Conservation (phyloP, 2,113 vertebrate genomes). For the Lampris megalopsis region DNA sequence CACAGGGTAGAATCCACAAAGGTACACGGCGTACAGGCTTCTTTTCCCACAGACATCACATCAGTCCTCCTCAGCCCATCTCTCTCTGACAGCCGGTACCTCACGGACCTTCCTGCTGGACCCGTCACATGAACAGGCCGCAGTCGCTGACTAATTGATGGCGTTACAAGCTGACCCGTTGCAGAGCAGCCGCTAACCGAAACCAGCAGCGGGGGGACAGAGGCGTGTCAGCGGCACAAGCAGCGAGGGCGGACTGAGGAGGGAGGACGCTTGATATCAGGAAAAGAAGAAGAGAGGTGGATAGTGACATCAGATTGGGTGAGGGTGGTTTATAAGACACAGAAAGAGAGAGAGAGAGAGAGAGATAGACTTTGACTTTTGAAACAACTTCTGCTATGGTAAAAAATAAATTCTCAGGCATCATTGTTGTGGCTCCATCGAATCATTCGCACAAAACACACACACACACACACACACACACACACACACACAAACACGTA, state of each 20-base stretch:
- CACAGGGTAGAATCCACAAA: conserved; percentile 59
- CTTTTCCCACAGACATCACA: conserved; percentile 67
- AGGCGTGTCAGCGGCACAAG: conserved; percentile 43
- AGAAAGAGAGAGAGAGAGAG: no score
- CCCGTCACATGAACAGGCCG: conserved; percentile 72
- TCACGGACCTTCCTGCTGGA: conserved; percentile 63
- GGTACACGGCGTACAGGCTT: conserved; percentile 42
- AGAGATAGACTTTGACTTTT: no score
- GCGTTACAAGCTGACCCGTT: conserved; percentile 72
- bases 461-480: no score
- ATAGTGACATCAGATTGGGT: no score
- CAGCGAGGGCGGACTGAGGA: neutral
- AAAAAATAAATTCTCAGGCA: no score
- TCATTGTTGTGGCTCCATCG: no score
- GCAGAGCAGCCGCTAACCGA: conserved; percentile 73
- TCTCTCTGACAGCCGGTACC: conserved; percentile 76
- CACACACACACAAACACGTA: no score
- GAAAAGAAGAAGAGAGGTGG: no score
- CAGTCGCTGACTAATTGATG: conserved; percentile 82
- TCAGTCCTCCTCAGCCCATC: conserved; percentile 66
- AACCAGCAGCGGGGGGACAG: conserved; percentile 72
- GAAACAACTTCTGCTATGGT: no score
- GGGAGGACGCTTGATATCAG: neutral
- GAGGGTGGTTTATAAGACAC: no score
- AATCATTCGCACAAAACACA: no score